Percentiles rank a stretch among this genome's conserved stretches.
These are phyloP conservation scores for Temnothorax curvispinosus DNA, from an alignment of 1,140 invertebrate genomes.

Conservation along the genomic window DNA sequence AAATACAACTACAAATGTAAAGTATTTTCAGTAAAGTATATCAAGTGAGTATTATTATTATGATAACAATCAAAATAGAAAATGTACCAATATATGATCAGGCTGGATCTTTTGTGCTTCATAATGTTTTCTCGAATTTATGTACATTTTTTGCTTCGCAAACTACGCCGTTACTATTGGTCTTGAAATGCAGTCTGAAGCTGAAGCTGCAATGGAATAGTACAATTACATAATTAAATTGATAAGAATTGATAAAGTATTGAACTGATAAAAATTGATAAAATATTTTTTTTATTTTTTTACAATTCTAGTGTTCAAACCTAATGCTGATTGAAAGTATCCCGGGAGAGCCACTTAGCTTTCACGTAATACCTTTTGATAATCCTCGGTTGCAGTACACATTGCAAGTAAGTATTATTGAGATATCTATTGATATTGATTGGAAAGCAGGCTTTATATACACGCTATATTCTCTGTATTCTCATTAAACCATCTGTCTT, in stretches of 20 bases:
- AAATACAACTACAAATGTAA: background rate
- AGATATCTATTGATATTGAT: background rate
- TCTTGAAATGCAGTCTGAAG: too few species aligned
- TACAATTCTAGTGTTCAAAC: slow-evolving; percentile 94
- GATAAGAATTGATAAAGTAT: too few species aligned
- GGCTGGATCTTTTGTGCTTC: too few species aligned
- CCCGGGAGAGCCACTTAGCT: slow-evolving; percentile 96
- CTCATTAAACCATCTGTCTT: slow-evolving; percentile 41
- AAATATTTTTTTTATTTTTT: background rate
- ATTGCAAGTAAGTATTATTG: slow-evolving; percentile 89
- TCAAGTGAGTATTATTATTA: too few species aligned
- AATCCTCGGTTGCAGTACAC: slow-evolving; percentile 96
- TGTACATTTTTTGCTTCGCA: too few species aligned
- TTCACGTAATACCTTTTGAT: slow-evolving; percentile 98
- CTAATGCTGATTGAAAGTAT: slow-evolving; percentile 98
- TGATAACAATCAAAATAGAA: too few species aligned
- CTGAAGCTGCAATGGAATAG: too few species aligned
- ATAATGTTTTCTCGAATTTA: too few species aligned
- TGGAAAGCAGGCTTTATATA: background rate
- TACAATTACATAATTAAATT: too few species aligned
- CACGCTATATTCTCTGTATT: background rate
- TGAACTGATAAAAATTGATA: background rate
- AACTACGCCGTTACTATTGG: too few species aligned
- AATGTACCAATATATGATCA: too few species aligned
- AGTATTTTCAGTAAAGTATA: background rate